phyloP scores from a whole-genome alignment of 1,140 invertebrate genomes.

The Acyrthosiphon pisum region DNA sequence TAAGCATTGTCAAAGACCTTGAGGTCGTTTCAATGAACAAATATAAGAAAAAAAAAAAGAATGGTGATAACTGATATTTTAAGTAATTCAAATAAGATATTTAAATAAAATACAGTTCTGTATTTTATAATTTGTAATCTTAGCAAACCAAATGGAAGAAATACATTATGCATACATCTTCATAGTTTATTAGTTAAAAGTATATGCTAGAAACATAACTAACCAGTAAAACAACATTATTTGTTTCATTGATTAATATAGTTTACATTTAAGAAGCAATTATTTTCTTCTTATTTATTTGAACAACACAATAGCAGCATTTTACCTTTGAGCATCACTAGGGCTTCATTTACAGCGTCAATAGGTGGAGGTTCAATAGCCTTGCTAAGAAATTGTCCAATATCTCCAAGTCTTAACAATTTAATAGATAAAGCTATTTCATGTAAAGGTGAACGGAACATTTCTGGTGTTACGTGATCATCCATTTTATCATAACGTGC shows the following conservation, averaged over 20 bases:
- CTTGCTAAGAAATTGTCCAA: conserved; percentile 91
- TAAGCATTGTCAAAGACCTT: too few species aligned
- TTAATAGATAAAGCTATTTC: conserved; percentile 87
- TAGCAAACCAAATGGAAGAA: conserved; percentile 25
- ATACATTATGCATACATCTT: conserved; percentile 23
- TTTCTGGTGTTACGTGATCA: conserved; percentile 92
- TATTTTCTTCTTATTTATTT: conserved; percentile 21
- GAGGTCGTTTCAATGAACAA: too few species aligned
- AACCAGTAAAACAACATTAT: background rate
- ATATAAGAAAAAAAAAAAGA: too few species aligned
- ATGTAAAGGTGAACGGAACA: conserved; percentile 93
- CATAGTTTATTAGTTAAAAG: background rate
- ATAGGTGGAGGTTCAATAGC: conserved; percentile 93
- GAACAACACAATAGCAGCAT: conserved; percentile 25
- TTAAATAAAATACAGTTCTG: conserved; percentile 30
- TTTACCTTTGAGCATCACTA: conserved; percentile 71
- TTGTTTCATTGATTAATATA: conserved; percentile 26
- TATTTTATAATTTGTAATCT: background rate
- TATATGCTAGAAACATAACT: conserved; percentile 25
- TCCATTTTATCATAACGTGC: conserved; percentile 79
- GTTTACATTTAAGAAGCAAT: background rate
- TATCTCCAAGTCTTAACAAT: conserved; percentile 84
- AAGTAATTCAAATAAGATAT: conserved; percentile 21
- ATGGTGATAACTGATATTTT: too few species aligned
- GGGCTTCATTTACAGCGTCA: conserved; percentile 91